Conservation (phyloP, 2,113 vertebrate species). For the Hemiprocne comata region DNA sequence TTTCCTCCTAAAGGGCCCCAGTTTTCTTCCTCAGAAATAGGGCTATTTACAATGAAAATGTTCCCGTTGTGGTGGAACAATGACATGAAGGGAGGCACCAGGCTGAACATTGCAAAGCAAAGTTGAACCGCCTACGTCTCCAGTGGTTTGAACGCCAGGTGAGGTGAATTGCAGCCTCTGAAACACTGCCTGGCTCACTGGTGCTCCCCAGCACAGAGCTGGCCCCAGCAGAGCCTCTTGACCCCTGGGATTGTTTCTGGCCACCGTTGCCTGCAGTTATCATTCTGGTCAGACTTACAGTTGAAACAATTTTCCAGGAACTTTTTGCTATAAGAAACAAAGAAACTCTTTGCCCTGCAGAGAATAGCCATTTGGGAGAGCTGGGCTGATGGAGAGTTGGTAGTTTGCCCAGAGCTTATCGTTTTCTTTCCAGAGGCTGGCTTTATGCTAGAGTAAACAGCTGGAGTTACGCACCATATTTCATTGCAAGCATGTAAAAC, state of each 20-base stretch:
- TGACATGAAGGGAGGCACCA: slow-evolving; percentile 32
- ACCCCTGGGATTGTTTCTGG: background rate
- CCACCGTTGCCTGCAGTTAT: background rate
- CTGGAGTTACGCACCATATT: slow-evolving; percentile 42
- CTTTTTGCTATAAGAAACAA: background rate
- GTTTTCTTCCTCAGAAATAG: slow-evolving; percentile 43
- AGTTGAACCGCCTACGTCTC: background rate
- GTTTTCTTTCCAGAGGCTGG: slow-evolving; percentile 29
- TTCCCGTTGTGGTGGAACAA: slow-evolving; percentile 62
- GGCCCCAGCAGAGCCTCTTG: background rate
- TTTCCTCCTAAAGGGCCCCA: slow-evolving; percentile 55
- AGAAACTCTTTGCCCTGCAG: slow-evolving; percentile 33
- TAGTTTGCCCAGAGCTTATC: slow-evolving; percentile 55
- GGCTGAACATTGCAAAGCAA: background rate
- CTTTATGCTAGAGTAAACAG: slow-evolving; percentile 62
- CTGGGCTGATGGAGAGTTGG: slow-evolving; percentile 34
- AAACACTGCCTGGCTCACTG: background rate
- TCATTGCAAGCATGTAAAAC: slow-evolving; percentile 47
- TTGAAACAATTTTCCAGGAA: slow-evolving; percentile 21
- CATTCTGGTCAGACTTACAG: background rate
- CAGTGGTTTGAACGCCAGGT: background rate
- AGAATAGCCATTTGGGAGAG: slow-evolving; percentile 15
- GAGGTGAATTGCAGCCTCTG: background rate
- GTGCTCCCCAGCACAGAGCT: background rate
- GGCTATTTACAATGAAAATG: slow-evolving; percentile 65